Evolutionary conservation across 1,140 invertebrate species (phyloP), one percentile per base, ranked within the genome.

Genomic region (Diplogasteroides magnus): DNA sequence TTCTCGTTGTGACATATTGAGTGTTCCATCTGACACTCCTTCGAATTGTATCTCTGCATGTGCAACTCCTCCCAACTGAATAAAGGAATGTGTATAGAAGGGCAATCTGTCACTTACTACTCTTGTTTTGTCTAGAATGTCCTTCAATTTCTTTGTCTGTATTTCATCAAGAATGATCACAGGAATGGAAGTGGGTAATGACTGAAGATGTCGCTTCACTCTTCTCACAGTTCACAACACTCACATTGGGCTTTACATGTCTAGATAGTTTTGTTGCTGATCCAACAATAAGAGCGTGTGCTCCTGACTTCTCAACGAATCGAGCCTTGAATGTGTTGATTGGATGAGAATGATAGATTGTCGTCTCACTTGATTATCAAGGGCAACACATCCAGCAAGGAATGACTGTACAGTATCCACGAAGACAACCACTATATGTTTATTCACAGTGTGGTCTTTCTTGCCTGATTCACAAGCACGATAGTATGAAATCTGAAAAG

Each of bases 291-390:
- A 73, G 56, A 25, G 72, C 72, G 27, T 71, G 61, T 29, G 72
- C 72, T 13, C 72, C 72, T n/a, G 72, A 73, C 29, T 73, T 71
- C 29, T 73, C 68, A n/a, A 67, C 72, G 55, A 73, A 73, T 27
- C 64, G 64, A 13, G 68, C 68, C 68, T 69, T n/a, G n/a, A n/a
- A n/a, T n/a, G n/a, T n/a, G 65, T 15, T 69, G 28, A 48, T 6
- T 48, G 6, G 37, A 48, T 48, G n/a, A n/a, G n/a, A 48, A 48
- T 48, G 60, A 61, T 27, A 61, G 37, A 48, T 6, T 19, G 11
- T 11, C 27, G 13, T 15, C 65, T 61, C 61, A 72, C 72, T 31
- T 73, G 72, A 66, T 73, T 73, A 27, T 73, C 72, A 6, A 73
- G 27, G 19, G 72, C 67, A 14, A 73, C 72, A 59, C 72, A 73